These are phyloP conservation scores for Caenorhabditis uteleia DNA, from an alignment of 2,888 invertebrate genomes.

Conservation along the genomic window DNA sequence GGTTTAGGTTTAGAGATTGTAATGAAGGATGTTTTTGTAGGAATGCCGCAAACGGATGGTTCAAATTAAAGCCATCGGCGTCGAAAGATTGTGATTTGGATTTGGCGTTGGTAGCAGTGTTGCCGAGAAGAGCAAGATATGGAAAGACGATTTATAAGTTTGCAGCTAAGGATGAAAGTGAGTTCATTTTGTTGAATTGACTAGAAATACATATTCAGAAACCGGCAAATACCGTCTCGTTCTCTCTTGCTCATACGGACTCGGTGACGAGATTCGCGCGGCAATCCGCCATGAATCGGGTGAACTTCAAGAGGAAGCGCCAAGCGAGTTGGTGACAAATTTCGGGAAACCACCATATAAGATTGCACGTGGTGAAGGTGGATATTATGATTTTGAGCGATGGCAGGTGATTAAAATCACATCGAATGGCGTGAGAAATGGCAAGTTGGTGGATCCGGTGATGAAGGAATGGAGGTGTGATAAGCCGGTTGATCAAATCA, in stretches of 20 bases:
- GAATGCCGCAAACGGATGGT: conserved; percentile 53
- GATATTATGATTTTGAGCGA: conserved; percentile 41
- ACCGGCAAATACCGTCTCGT: conserved; percentile 20
- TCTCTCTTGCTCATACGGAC: conserved; percentile 17
- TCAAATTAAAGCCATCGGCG: conserved; percentile 67
- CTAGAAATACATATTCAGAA: conserved; percentile 5
- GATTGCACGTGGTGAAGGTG: conserved; percentile 17
- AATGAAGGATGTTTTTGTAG: too few relatives aligned
- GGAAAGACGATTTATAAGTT: conserved; percentile 43
- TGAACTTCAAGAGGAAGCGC: conserved; percentile 20
- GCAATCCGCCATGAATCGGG: conserved; percentile 19
- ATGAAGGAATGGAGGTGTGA: conserved; percentile 35
- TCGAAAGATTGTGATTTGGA: conserved; percentile 57
- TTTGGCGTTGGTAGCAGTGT: conserved; percentile 59
- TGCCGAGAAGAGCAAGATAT: conserved; percentile 22
- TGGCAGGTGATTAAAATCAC: conserved; percentile 63
- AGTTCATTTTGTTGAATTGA: not conserved
- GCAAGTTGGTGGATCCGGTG: not conserved
- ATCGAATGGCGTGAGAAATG: conserved; percentile 53
- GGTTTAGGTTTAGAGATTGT: too few relatives aligned
- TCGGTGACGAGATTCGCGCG: conserved; percentile 12
- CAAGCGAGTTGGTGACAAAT: conserved; percentile 14
- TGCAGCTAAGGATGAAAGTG: conserved; percentile 48
- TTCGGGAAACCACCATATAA: conserved; percentile 15
- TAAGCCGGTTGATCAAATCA: conserved; percentile 53